Conservation (phyloP, 2,888 invertebrate species). For the Gnatocerus cornutus region DNA sequence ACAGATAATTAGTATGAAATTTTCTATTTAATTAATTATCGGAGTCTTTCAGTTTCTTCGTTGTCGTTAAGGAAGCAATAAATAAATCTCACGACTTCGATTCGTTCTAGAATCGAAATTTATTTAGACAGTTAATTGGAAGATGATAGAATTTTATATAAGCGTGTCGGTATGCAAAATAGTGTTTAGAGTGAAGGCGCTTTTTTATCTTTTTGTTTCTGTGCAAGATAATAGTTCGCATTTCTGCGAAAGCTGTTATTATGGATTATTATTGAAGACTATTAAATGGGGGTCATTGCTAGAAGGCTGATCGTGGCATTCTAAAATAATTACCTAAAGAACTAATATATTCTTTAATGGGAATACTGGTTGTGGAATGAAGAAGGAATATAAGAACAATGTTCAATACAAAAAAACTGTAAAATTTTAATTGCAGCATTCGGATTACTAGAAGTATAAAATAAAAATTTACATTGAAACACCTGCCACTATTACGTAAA, state of each 20-base stretch:
- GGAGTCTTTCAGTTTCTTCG: constrained; percentile 10
- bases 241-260: constrained; percentile 19
- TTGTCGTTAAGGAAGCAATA: constrained; percentile 22
- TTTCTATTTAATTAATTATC: constrained; percentile 39
- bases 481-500: too few relatives aligned
- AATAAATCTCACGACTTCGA: constrained; percentile 10
- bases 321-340: constrained; percentile 21
- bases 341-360: background rate
- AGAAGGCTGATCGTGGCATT: constrained; percentile 9
- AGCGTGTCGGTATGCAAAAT: background rate
- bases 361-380: background rate
- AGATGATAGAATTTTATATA: background rate
- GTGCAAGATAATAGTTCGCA: constrained; percentile 13
- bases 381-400: too few relatives aligned
- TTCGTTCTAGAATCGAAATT: constrained; percentile 6
- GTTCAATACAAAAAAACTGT: too few relatives aligned
- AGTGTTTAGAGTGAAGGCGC: background rate
- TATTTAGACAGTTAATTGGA: constrained; percentile 12
- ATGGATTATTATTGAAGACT: constrained; percentile 22
- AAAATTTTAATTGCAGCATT: too few relatives aligned
- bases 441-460: too few relatives aligned
- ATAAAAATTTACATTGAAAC: too few relatives aligned
- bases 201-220: constrained; percentile 23
- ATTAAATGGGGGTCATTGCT: constrained; percentile 33
- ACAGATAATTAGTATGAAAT: constrained; percentile 29